Conservation (phyloP, 2,797 vertebrate genomes). For the Manis javanica region DNA sequence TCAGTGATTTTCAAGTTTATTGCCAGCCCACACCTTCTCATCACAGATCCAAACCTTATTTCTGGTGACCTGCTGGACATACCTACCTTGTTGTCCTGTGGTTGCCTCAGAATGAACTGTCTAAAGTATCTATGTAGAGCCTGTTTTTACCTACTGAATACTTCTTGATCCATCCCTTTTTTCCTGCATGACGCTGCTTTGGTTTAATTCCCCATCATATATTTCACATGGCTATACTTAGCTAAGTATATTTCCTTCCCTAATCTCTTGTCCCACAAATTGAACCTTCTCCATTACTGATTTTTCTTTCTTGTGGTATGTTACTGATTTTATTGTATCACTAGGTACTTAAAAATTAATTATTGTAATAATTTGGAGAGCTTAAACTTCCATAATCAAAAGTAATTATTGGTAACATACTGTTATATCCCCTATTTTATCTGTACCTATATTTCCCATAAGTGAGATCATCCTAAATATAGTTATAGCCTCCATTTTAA, state of each 20-base stretch:
- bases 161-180: neutral
- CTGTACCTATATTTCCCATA: neutral
- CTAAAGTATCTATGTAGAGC: neutral
- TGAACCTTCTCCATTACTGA: neutral
- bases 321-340: neutral
- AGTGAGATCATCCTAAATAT: neutral
- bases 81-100: neutral
- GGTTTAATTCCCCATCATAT: neutral
- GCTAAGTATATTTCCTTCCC: neutral
- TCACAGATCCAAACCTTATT: neutral
- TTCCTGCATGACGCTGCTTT: neutral
- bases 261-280: neutral
- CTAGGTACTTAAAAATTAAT: neutral
- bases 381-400: neutral
- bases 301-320: neutral
- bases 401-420: neutral
- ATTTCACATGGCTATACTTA: neutral
- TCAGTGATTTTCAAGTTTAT: neutral
- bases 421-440: neutral
- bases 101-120: neutral
- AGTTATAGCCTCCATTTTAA: neutral
- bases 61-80: neutral
- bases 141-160: neutral
- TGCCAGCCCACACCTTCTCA: neutral
- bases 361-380: constrained; percentile 17